Percentiles rank a stretch among this genome's conserved stretches.
Conservation (phyloP, 2,888 invertebrate genomes). For the Leucoma salicis region DNA sequence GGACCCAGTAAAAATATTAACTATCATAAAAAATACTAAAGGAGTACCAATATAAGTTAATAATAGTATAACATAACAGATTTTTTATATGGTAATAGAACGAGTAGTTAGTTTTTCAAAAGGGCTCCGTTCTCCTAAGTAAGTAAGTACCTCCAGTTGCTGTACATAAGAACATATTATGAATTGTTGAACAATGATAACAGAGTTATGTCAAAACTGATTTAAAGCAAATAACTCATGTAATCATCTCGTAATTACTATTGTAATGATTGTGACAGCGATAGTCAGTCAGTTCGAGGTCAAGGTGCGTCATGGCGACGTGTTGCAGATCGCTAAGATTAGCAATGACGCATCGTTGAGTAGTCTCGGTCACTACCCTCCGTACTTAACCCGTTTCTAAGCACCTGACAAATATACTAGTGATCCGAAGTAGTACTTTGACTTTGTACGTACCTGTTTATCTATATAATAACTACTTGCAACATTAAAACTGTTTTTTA, state of each 20-base stretch:
- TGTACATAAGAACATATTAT: no score
- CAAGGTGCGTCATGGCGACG: conserved; percentile 50
- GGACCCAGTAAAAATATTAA: no score
- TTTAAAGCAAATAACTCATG: conserved; percentile 5
- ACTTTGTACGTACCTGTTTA: no score
- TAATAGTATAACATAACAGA: no score
- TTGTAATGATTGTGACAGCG: conserved; percentile 36
- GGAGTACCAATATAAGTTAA: no score
- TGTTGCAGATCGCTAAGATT: conserved; percentile 58
- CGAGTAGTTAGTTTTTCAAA: no score
- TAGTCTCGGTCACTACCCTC: conserved; percentile 52
- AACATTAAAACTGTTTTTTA: no score
- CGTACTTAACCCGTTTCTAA: conserved; percentile 11
- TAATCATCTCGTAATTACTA: conserved; percentile 30
- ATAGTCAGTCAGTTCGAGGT: conserved; percentile 58
- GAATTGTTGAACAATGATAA: neutral
- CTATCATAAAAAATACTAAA: no score
- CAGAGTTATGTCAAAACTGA: neutral
- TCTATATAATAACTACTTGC: no score
- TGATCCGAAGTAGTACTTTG: neutral
- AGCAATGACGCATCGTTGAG: conserved; percentile 59
- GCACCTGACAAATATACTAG: conserved; percentile 1
- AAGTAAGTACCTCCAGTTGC: no score
- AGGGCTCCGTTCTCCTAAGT: no score
- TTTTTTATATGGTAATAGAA: no score